phyloP scores from a whole-genome alignment of 92 coral and sea anemone species.

The Epizoanthus ramosus region DNA sequence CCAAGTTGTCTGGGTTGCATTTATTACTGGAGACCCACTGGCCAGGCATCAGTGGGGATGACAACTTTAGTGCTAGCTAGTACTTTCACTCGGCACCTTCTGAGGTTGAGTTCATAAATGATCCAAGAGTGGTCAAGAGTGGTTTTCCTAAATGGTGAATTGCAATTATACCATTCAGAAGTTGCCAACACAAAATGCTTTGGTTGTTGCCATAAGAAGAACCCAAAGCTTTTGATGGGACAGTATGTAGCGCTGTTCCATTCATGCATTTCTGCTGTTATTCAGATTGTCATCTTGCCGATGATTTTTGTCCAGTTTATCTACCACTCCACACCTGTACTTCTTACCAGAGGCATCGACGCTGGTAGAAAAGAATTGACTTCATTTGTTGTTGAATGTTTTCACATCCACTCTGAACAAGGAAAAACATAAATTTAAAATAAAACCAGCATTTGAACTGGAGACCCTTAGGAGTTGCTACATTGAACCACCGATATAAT shows the following conservation, averaged over 20 bases:
- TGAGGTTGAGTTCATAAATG: slow-evolving; percentile 12
- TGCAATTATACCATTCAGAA: slow-evolving; percentile 1
- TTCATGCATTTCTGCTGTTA: slow-evolving; percentile 37
- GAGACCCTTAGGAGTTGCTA: slow-evolving; percentile 8
- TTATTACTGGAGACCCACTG: too few species aligned
- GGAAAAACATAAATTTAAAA: slow-evolving; percentile 24
- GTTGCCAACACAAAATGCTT: not conserved
- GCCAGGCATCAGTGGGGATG: too few species aligned
- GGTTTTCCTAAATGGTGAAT: slow-evolving; percentile 25
- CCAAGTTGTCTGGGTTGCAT: too few species aligned
- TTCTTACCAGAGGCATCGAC: slow-evolving; percentile 13
- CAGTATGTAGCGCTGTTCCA: not conserved
- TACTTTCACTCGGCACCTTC: not conserved
- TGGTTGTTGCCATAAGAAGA: slow-evolving; percentile 16
- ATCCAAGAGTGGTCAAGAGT: slow-evolving; percentile 19
- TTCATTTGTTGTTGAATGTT: too few species aligned
- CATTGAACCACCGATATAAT: not conserved
- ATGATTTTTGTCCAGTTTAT: slow-evolving; percentile 28
- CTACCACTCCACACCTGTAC: slow-evolving; percentile 27
- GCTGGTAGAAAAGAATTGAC: not conserved
- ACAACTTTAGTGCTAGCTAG: too few species aligned
- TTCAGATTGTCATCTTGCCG: slow-evolving; percentile 26
- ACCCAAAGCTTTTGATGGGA: slow-evolving; percentile 14
- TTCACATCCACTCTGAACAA: slow-evolving; percentile 35
- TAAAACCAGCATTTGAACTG: slow-evolving; percentile 29